Conservation (phyloP, 2,888 invertebrate species). For the Bellardia pandia region DNA sequence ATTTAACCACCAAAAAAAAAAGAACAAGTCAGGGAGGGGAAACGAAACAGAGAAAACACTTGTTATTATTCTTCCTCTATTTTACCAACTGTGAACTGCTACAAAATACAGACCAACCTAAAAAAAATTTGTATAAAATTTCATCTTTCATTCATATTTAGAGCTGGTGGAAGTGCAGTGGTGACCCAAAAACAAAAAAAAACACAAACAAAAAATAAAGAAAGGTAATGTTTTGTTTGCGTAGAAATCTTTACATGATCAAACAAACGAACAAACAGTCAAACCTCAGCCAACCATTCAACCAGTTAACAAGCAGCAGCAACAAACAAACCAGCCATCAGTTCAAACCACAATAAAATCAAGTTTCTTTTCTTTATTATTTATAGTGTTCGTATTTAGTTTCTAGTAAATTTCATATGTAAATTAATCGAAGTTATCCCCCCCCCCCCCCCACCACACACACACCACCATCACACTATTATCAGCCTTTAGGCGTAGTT, state of each 20-base stretch:
- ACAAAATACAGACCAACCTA: not conserved
- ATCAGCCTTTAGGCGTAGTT: constrained; percentile 22
- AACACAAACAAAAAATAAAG: not conserved
- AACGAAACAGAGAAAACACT: not conserved
- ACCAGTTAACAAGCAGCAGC: constrained; percentile 28
- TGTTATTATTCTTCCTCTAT: constrained; percentile 24
- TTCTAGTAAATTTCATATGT: constrained; percentile 60
- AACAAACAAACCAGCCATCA: constrained; percentile 15
- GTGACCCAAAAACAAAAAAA: constrained; percentile 62
- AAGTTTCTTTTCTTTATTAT: constrained; percentile 43
- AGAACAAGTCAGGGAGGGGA: not conserved
- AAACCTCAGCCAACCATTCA: constrained; percentile 20
- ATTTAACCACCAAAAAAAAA: not conserved
- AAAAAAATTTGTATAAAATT: not conserved
- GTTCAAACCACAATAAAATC: constrained; percentile 40
- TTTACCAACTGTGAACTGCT: not conserved
- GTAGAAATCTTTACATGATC: constrained; percentile 52
- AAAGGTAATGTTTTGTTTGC: constrained; percentile 50
- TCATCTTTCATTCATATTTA: constrained; percentile 45
- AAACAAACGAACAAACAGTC: constrained; percentile 11
- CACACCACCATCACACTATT: not conserved
- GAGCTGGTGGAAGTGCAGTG: constrained; percentile 12
- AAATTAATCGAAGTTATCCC: constrained; percentile 60
- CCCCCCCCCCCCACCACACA: not conserved
- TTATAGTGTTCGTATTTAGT: constrained; percentile 13